phyloP scores from a whole-genome alignment of 2,113 vertebrate species.

The Ranitomeya variabilis region DNA sequence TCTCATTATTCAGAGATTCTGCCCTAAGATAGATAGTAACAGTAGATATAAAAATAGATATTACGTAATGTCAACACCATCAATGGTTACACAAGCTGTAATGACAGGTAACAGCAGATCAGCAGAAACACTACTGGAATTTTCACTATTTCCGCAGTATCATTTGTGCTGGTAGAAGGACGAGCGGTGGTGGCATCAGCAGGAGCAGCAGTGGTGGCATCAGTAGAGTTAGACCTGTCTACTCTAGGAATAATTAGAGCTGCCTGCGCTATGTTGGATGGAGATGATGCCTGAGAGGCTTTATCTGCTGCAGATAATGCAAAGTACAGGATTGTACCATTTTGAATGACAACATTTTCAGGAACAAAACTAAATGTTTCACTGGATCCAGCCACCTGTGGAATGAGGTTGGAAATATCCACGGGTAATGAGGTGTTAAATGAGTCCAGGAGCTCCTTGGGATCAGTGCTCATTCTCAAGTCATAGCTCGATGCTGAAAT shows the following conservation, averaged over 20 bases:
- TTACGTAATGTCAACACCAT: too few relatives aligned
- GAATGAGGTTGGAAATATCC: slow-evolving; percentile 60
- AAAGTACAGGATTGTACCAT: slow-evolving; percentile 65
- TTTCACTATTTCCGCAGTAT: neutral
- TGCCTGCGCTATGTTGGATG: slow-evolving; percentile 69
- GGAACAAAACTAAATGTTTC: slow-evolving; percentile 68
- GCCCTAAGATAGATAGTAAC: neutral
- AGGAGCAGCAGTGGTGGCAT: too few relatives aligned
- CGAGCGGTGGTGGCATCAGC: neutral
- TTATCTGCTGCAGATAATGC: slow-evolving; percentile 63
- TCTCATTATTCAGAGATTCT: too few relatives aligned
- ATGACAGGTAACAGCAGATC: too few relatives aligned
- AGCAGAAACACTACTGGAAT: neutral
- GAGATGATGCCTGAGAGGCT: slow-evolving; percentile 56
- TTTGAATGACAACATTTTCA: slow-evolving; percentile 52
- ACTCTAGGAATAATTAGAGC: slow-evolving; percentile 55
- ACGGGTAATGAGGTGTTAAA: slow-evolving; percentile 64
- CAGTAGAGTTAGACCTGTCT: neutral
- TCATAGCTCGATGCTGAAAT: slow-evolving; percentile 70
- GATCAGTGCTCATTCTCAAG: slow-evolving; percentile 65
- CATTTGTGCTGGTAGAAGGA: neutral
- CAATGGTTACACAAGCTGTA: too few relatives aligned
- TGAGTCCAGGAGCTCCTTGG: slow-evolving; percentile 60
- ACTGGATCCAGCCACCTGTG: slow-evolving; percentile 62
- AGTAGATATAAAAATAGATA: too few relatives aligned